Percentiles rank a stretch among this genome's conserved stretches.
phyloP scores from a whole-genome alignment of 2,797 vertebrate genomes.

The Microhierax caerulescens region DNA sequence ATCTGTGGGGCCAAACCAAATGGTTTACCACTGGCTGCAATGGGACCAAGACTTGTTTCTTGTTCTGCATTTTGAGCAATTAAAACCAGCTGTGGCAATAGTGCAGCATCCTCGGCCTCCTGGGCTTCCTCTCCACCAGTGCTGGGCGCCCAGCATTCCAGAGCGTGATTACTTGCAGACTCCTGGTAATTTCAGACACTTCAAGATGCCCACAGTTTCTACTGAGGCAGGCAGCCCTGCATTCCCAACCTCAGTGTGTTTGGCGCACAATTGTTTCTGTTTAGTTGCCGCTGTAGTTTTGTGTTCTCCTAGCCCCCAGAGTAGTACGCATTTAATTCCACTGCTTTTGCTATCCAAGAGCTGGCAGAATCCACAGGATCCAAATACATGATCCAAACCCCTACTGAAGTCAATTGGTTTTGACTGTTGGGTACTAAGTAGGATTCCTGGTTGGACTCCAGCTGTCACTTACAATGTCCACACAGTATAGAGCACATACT shows the following conservation, averaged over 20 bases:
- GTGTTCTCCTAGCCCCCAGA: neutral
- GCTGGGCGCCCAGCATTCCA: neutral
- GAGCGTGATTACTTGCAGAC: neutral
- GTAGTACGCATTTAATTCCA: neutral
- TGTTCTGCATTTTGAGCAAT: neutral
- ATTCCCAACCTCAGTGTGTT: neutral
- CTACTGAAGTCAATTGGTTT: neutral
- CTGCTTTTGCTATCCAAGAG: neutral
- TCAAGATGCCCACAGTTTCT: neutral
- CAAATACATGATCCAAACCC: neutral
- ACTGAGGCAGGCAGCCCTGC: neutral
- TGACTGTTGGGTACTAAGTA: neutral
- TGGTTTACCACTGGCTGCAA: neutral
- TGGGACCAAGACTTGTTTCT: neutral
- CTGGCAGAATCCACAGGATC: neutral
- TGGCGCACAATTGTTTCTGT: neutral
- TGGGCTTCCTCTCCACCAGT: neutral
- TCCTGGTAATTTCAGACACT: neutral
- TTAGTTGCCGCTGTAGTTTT: neutral
- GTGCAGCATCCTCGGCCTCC: fast-evolving
- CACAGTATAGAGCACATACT: fast-evolving
- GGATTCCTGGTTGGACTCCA: neutral
- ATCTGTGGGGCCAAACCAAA: neutral
- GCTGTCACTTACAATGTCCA: neutral
- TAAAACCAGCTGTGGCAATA: neutral